These are phyloP conservation scores for Perithous albicinctus DNA, from an alignment of 2,888 invertebrate species.

Conservation along the genomic window DNA sequence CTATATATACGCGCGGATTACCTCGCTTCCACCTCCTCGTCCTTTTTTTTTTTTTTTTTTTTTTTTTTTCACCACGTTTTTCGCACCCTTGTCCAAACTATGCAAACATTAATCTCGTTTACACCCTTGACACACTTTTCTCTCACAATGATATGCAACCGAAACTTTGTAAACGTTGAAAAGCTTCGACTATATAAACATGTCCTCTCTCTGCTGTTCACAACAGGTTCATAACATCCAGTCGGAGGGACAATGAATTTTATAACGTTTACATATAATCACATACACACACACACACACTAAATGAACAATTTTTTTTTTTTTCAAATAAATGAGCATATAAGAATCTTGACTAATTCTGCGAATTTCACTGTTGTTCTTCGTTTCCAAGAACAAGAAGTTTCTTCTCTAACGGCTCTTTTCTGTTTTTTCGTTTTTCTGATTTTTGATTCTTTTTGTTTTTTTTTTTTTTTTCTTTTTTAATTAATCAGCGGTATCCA, in stretches of 20 bases:
- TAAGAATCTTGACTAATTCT: too few relatives aligned
- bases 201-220: too few relatives aligned
- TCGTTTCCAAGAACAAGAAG: too few relatives aligned
- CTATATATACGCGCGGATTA: slow-evolving; percentile 27
- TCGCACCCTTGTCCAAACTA: slow-evolving; percentile 49
- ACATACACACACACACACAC: too few relatives aligned
- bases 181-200: background rate
- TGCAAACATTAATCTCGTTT: background rate
- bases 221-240: too few relatives aligned
- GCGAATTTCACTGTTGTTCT: too few relatives aligned
- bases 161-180: background rate
- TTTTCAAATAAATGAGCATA: too few relatives aligned
- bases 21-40: slow-evolving; percentile 11
- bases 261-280: too few relatives aligned
- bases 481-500: background rate
- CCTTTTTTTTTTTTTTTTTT: slow-evolving; percentile 25
- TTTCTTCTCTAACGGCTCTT: too few relatives aligned
- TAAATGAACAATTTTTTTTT: background rate
- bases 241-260: too few relatives aligned
- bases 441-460: background rate
- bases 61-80: background rate
- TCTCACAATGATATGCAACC: background rate
- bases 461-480: background rate
- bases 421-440: too few relatives aligned
- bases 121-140: background rate